phyloP scores from a whole-genome alignment of 2,888 invertebrate species.

The Hesperia comma region DNA sequence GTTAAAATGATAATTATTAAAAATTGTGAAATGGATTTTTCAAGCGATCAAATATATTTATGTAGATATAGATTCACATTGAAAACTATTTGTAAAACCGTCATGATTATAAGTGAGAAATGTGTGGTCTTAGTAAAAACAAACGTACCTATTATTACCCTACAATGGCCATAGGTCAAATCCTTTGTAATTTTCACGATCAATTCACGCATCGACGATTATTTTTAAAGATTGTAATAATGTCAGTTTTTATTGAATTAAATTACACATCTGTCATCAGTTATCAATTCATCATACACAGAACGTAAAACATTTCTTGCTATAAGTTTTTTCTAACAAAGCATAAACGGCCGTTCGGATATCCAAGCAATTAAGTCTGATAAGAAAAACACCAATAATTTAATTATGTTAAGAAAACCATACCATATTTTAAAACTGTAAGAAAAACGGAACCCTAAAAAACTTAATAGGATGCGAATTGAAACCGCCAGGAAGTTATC shows the following conservation, averaged over 20 bases:
- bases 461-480: slow-evolving; percentile 63
- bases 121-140: no score
- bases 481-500: slow-evolving; percentile 62
- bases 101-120: no score
- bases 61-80: no score
- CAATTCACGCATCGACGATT: neutral
- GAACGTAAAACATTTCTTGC: neutral
- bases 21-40: no score
- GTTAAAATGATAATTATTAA: no score
- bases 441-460: slow-evolving; percentile 49
- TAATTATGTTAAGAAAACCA: slow-evolving; percentile 14
- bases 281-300: neutral
- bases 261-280: neutral
- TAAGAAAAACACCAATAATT: slow-evolving; percentile 1
- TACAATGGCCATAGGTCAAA: neutral
- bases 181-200: no score
- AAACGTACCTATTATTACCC: no score
- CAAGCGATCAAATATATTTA: no score
- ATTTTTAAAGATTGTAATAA: neutral
- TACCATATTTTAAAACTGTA: neutral
- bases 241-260: neutral
- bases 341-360: neutral
- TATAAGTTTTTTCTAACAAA: neutral
- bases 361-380: neutral
- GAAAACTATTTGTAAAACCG: no score